phyloP scores from a whole-genome alignment of 2,888 invertebrate genomes.

The Strigamia maritima region DNA sequence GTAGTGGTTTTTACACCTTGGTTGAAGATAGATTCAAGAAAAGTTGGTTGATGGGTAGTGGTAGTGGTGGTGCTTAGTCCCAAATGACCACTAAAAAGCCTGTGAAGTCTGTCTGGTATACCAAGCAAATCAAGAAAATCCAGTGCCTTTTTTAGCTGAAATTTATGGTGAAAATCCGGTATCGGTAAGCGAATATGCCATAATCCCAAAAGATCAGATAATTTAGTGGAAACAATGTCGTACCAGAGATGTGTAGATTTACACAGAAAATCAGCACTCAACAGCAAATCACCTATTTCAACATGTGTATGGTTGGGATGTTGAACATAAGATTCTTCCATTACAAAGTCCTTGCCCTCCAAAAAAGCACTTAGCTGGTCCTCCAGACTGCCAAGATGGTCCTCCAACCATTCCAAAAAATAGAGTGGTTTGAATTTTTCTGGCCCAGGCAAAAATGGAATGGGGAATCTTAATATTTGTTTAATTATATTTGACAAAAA shows the following conservation, averaged over 20 bases:
- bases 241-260: neutral
- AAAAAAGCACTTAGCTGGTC: neutral
- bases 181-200: conserved; percentile 6
- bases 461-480: neutral
- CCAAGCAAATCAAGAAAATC: conserved; percentile 14
- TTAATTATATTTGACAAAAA: neutral
- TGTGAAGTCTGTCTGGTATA: neutral
- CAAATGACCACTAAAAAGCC: neutral
- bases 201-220: neutral
- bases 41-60: neutral
- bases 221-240: neutral
- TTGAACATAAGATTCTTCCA: neutral
- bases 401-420: neutral
- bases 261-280: neutral
- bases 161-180: neutral
- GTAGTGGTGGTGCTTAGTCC: neutral
- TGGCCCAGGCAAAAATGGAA: conserved; percentile 1
- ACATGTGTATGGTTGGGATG: neutral
- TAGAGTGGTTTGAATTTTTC: neutral
- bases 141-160: neutral
- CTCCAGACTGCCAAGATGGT: neutral
- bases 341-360: neutral
- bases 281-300: neutral
- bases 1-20: neutral
- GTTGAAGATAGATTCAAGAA: neutral